Conservation (phyloP, 2,797 vertebrate genomes). For the Otolemur crassicaudatus region DNA sequence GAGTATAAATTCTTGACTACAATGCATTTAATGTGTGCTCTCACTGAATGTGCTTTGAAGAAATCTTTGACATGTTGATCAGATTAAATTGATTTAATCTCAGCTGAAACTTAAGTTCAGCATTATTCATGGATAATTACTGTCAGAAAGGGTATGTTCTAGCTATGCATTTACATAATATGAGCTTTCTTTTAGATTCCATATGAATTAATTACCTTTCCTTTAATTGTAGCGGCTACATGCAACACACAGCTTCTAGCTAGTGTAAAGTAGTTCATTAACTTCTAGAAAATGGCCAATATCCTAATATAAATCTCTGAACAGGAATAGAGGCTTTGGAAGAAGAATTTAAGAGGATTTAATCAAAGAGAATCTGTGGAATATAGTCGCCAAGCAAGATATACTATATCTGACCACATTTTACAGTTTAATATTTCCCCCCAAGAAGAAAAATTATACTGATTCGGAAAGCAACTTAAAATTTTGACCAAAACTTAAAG, state of each 20-base stretch:
- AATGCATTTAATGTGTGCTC: conserved; percentile 51
- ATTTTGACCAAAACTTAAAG: conserved; percentile 13
- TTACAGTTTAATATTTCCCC: not conserved
- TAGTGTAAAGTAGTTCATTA: conserved; percentile 56
- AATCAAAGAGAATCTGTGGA: not conserved
- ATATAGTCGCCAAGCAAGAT: not conserved
- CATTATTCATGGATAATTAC: conserved; percentile 75
- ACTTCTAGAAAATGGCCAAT: conserved; percentile 47
- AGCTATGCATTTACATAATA: conserved; percentile 65
- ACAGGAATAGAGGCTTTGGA: not conserved
- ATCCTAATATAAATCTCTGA: conserved; percentile 23
- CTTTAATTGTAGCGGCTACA: conserved; percentile 57
- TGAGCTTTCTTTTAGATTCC: conserved; percentile 43
- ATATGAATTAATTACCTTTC: conserved; percentile 70
- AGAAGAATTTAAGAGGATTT: not conserved
- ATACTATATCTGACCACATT: not conserved
- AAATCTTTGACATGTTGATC: conserved; percentile 62
- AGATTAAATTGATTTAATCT: conserved; percentile 70
- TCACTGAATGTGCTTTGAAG: conserved; percentile 55
- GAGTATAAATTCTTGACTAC: conserved; percentile 50
- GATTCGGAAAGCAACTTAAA: not conserved
- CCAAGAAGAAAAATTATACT: not conserved
- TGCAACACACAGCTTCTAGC: conserved; percentile 29
- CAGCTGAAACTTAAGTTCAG: conserved; percentile 36
- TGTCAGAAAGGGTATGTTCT: conserved; percentile 57